Percentiles rank a stretch among this genome's conserved stretches.
Evolutionary conservation across 2,888 invertebrate genomes (phyloP).

Genomic region (Drosophila mulleri): DNA sequence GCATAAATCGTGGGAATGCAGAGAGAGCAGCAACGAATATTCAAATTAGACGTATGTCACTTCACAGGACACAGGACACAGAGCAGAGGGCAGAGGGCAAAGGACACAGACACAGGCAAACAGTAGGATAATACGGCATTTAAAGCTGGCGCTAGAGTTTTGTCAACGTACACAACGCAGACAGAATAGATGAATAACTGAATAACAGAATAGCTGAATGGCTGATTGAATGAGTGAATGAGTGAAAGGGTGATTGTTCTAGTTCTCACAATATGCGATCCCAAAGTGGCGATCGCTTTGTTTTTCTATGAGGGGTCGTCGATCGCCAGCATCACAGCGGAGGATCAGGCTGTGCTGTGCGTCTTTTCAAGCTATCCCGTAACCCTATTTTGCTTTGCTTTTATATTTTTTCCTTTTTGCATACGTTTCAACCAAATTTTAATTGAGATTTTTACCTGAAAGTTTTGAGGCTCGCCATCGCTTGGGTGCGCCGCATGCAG

Average conservation of each 20-base stretch:
- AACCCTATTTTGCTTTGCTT: constrained; percentile 44
- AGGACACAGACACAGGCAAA: constrained; percentile 7
- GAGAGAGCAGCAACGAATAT: constrained; percentile 50
- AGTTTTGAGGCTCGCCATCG: constrained; percentile 36
- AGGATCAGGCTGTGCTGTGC: constrained; percentile 57
- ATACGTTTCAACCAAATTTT: constrained; percentile 64
- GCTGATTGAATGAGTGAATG: constrained; percentile 41
- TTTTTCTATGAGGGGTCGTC: constrained; percentile 40
- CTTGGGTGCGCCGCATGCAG: constrained; percentile 50
- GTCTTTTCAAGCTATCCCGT: constrained; percentile 70
- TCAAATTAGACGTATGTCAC: constrained; percentile 76
- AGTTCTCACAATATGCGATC: constrained; percentile 57
- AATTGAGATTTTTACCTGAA: constrained; percentile 76
- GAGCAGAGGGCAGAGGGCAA: constrained; percentile 30
- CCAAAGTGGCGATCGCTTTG: constrained; percentile 75
- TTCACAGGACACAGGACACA: constrained; percentile 50
- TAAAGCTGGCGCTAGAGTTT: constrained; percentile 62
- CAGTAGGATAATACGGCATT: constrained; percentile 65
- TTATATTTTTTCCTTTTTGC: constrained; percentile 15
- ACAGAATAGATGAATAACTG: constrained; percentile 22
- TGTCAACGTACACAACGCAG: constrained; percentile 60
- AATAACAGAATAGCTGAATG: constrained; percentile 30
- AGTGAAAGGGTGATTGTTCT: constrained; percentile 73
- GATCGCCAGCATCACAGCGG: constrained; percentile 35
- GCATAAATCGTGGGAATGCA: constrained; percentile 73